Evolutionary conservation across 2,113 vertebrate genomes (phyloP).

Genomic region (Callocephalon fimbriatum): DNA sequence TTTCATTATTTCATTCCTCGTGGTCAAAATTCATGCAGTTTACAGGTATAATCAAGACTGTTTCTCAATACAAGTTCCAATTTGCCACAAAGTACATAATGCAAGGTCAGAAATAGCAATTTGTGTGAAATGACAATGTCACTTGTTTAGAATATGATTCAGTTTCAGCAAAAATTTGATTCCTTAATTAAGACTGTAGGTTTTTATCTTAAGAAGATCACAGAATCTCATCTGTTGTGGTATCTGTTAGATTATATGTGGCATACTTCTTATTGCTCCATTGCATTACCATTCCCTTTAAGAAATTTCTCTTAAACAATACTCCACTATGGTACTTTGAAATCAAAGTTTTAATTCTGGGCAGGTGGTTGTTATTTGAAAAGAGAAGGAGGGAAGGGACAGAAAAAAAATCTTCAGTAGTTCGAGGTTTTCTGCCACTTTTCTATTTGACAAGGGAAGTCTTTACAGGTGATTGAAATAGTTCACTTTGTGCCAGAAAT

Average conservation of each 20-base stretch:
- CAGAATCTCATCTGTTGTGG: not conserved
- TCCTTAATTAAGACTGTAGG: constrained; percentile 47
- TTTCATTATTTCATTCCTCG: not conserved
- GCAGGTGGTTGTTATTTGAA: constrained; percentile 49
- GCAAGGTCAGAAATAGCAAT: not conserved
- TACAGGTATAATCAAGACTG: not conserved
- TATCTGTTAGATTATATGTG: not conserved
- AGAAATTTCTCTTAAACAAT: constrained; percentile 11
- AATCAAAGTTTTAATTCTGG: constrained; percentile 62
- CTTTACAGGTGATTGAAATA: constrained; percentile 66
- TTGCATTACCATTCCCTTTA: not conserved
- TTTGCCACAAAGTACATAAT: constrained; percentile 7
- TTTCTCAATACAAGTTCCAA: constrained; percentile 12
- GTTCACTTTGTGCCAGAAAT: constrained; percentile 56
- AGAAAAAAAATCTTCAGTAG: not conserved
- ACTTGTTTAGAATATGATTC: constrained; percentile 1
- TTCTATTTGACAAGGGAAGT: constrained; percentile 59
- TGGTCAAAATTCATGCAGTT: constrained; percentile 4
- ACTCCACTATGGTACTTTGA: constrained; percentile 47
- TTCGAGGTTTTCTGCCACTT: constrained; percentile 23
- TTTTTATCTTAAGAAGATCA: constrained; percentile 27
- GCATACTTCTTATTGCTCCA: not conserved
- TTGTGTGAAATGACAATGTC: not conserved
- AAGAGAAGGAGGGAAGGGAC: not conserved
- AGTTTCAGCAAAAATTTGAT: not conserved